Conservation (phyloP, 2,888 invertebrate genomes). For the Flexamia atlantica region DNA sequence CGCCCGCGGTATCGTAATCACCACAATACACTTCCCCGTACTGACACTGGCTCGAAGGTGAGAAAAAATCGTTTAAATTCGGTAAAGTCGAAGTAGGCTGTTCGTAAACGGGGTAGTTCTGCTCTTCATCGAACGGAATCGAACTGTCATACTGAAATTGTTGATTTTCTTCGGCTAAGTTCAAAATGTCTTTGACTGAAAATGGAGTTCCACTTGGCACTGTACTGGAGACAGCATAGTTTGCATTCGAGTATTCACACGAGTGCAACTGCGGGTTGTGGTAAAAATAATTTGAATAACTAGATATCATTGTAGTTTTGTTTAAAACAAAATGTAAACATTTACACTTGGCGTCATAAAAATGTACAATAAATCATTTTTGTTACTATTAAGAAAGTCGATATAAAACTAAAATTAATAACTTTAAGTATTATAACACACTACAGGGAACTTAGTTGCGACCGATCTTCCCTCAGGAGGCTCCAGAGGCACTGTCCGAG, state of each 20-base stretch:
- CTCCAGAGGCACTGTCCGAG: constrained; percentile 13
- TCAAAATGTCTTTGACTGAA: constrained; percentile 73
- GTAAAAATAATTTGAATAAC: constrained; percentile 59
- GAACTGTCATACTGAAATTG: constrained; percentile 49
- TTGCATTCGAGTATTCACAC: constrained; percentile 39
- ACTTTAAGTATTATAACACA: too few relatives aligned
- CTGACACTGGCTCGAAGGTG: constrained; percentile 17
- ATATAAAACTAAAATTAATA: too few relatives aligned
- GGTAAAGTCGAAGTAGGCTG: not conserved
- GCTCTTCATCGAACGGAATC: constrained; percentile 50
- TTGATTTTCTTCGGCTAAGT: constrained; percentile 60
- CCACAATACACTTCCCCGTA: constrained; percentile 46
- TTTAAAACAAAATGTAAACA: too few relatives aligned
- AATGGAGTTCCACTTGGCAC: constrained; percentile 70
- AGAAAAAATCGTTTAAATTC: constrained; percentile 40
- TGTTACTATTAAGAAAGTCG: too few relatives aligned
- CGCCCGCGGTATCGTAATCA: not conserved
- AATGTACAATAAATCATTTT: too few relatives aligned
- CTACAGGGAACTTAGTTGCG: too few relatives aligned
- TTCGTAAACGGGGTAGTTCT: constrained; percentile 43
- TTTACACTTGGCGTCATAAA: too few relatives aligned
- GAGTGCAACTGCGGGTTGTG: constrained; percentile 8
- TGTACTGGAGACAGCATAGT: constrained; percentile 51
- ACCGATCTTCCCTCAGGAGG: not conserved
- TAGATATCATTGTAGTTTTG: constrained; percentile 52